Percentiles rank a stretch among this genome's conserved stretches.
These are phyloP conservation scores for Helarctos malayanus DNA, from an alignment of 2,797 vertebrate genomes.

Conservation along the genomic window DNA sequence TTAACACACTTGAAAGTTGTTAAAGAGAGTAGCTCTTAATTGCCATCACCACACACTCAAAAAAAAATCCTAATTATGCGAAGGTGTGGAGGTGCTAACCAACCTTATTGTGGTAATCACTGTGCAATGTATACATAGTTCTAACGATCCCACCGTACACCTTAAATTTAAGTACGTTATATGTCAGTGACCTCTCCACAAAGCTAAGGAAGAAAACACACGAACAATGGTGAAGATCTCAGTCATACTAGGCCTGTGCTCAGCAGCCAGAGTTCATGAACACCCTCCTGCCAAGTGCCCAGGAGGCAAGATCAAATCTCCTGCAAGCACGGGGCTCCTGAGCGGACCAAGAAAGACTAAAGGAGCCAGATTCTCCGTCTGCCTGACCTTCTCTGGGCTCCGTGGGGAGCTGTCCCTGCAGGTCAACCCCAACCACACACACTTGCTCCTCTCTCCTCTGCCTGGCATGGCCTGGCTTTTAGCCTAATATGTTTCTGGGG, in stretches of 20 bases:
- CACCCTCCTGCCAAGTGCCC: neutral
- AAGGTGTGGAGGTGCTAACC: neutral
- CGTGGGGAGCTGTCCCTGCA: neutral
- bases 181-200: neutral
- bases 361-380: neutral
- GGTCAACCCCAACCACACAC: fast-evolving
- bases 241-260: fast-evolving
- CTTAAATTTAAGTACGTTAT: neutral
- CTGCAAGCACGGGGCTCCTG: neutral
- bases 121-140: neutral
- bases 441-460: neutral
- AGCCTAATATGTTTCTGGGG: neutral
- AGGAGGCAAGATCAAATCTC: neutral
- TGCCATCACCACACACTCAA: neutral
- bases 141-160: neutral
- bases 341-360: too few species aligned
- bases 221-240: fast-evolving
- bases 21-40: neutral
- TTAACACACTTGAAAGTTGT: fast-evolving
- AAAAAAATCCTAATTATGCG: fast-evolving
- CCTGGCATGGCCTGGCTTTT: neutral
- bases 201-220: neutral
- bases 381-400: neutral
- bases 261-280: neutral
- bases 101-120: neutral